Evolutionary conservation across 2,113 vertebrate genomes (phyloP), one percentile per base, ranked within the genome.

Genomic region (Psittacula cyanocephala): DNA sequence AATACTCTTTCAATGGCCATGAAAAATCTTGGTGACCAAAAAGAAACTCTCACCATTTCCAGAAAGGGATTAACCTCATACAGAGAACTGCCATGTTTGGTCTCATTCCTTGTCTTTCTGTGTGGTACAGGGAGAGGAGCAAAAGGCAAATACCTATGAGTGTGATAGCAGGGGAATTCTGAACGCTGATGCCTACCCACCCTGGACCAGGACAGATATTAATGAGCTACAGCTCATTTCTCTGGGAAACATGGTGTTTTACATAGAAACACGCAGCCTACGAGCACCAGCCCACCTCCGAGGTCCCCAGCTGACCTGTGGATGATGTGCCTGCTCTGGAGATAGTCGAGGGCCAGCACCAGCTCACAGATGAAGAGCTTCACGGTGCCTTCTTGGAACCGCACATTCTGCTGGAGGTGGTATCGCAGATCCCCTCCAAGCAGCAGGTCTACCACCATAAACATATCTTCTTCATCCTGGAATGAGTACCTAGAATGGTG

Each of bases 381-480:
- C 91, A 99, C 98, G 0, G 99, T 98, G 96, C 94, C 98, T 89
- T 99, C 99, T 7, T 97, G 98, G 95, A 99, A 99, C 74, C 98
- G 98, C 46, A 99, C 98, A 0, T 99, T 99, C 91, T 99, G 99
- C n/a, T 99, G 99, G 41, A 99, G 98, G 76, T 99, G 99, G 88
- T 99, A 99, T 17, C 99, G 99, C 83, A 99, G 98, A 94, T 99
- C 99, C 70, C 99, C 99, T 6, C 99, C 99, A 13, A 99, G 98
- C 27, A 99, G 98, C 75, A 99, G 94, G 95, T 99, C 99, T 2
- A 99, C 99, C 91, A 99, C 99, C 99, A 99, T 99, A 88, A 99
- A 99, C 99, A 99, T 99, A 78, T 99, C 99, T 95, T 99, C 99
- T 41, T 99, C 99, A 46, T 99, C 99, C 95, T 99, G 99, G 97